Evolutionary conservation across 2,113 vertebrate genomes (phyloP), one percentile per base, ranked within the genome.

Genomic region (Pontoporia blainvillei): DNA sequence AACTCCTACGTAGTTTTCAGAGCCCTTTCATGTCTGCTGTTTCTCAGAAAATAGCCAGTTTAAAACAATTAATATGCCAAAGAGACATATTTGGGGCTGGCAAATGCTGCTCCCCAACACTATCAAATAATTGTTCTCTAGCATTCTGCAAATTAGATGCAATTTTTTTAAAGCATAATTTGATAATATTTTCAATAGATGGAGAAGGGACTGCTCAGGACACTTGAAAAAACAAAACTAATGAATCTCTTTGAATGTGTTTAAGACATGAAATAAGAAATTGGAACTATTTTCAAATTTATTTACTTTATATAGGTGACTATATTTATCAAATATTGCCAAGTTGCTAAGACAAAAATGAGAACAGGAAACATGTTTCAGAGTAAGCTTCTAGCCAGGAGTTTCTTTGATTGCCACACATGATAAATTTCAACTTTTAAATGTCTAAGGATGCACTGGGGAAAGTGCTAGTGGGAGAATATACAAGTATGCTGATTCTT

Each of bases 281-380:
- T 49, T 91, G n/a, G 29, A 72, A 61, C 64, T 62, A 85, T 36
- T 96, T 96, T 78, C 4, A 41, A 86, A 87, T 73, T 49, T 82
- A 39, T 59, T 85, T 86, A 72, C 44, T 97, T 97, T 97, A 76
- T 36, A 96, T 66, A 62, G 86, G 73, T 91, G 54, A 95, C 85
- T 94, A 66, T 96, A 95, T 96, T 96, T 94, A 92, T 67, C 85
- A 94, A 94, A 97, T 90, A 93, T 82, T 97, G 71, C 88, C 78
- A 95, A 83, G 57, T 46, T 61, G 52, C 59, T 44, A 85, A 9
- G 90, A 94, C 90, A 75, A 69, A 39, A 97, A 96, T 94, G 95
- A 96, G 21, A 97, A 94, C 18, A 90, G 25, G 87, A 95, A 78
- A 89, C 78, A n/a, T 41, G 17, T 81, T 91, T 73, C 10, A 85